phyloP scores from a whole-genome alignment of 2,888 invertebrate genomes.

The Notodonta dromedarius region DNA sequence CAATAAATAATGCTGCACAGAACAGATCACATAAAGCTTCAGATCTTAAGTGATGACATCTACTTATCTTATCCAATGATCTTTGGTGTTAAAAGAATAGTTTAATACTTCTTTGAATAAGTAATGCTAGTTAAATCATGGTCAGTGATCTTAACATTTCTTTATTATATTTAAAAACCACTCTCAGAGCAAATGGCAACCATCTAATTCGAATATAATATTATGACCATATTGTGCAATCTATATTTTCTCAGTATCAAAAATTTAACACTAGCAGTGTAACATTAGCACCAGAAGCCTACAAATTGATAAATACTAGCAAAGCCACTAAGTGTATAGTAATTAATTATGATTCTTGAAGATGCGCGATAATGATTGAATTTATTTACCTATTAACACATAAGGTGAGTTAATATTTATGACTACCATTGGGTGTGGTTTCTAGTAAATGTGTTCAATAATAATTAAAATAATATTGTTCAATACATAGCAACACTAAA shows the following conservation, averaged over 20 bases:
- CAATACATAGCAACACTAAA: not conserved
- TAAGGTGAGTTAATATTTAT: too few relatives aligned
- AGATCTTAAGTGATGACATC: constrained; percentile 46
- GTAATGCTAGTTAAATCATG: not conserved
- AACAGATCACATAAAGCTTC: constrained; percentile 52
- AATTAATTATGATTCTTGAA: constrained; percentile 1
- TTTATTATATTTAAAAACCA: too few relatives aligned
- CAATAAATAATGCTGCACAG: constrained; percentile 59
- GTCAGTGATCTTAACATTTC: not conserved
- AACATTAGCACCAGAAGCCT: constrained; percentile 74
- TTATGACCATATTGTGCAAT: constrained; percentile 51
- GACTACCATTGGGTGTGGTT: too few relatives aligned
- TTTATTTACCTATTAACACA: too few relatives aligned
- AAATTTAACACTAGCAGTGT: constrained; percentile 62
- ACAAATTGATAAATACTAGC: constrained; percentile 57
- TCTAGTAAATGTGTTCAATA: too few relatives aligned
- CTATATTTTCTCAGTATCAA: constrained; percentile 50
- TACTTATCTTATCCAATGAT: constrained; percentile 30
- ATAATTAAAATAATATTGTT: not conserved
- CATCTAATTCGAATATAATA: too few relatives aligned
- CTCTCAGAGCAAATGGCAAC: too few relatives aligned
- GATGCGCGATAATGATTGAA: not conserved
- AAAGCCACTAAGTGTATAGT: constrained; percentile 50
- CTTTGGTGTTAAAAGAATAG: constrained; percentile 49
- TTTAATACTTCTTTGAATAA: constrained; percentile 6